Percentiles rank a stretch among this genome's conserved stretches.
phyloP scores from a whole-genome alignment of 2,797 vertebrate species.

The Spheniscus humboldti region DNA sequence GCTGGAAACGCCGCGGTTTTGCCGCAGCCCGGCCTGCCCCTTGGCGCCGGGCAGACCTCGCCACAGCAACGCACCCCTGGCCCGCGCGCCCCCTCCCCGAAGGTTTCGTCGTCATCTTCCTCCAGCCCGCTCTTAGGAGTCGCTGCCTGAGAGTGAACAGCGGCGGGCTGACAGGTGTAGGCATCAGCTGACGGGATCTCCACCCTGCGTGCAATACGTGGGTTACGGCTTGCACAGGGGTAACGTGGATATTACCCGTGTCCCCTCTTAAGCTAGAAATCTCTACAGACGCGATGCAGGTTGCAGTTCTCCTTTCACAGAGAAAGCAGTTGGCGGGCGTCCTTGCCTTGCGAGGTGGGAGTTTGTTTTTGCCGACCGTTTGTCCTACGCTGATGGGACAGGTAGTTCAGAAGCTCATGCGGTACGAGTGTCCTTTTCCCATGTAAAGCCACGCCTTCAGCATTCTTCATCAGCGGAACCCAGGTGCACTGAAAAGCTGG shows the following conservation, averaged over 20 bases:
- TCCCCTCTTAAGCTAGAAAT: neutral
- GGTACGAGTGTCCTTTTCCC: neutral
- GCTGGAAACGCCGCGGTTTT: accelerated
- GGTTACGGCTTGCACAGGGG: neutral
- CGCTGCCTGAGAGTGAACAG: accelerated
- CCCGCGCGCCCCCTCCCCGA: neutral
- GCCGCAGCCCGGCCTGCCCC: neutral
- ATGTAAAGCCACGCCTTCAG: neutral
- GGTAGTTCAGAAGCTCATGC: neutral
- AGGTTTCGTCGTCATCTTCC: accelerated
- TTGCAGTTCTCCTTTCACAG: neutral
- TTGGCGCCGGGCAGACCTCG: accelerated
- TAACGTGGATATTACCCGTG: neutral
- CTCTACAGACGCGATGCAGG: neutral
- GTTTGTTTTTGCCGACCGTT: neutral
- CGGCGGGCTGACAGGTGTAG: neutral
- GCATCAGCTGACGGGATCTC: neutral
- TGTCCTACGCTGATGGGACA: neutral
- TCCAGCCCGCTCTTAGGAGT: neutral
- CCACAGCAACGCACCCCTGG: neutral
- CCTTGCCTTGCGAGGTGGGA: neutral
- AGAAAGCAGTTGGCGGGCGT: neutral
- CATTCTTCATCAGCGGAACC: neutral
- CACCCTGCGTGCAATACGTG: neutral
- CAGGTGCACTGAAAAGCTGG: neutral